Evolutionary conservation across 2,888 invertebrate species (phyloP), one percentile per base, ranked within the genome.

Genomic region (Drosophila glabriapex): DNA sequence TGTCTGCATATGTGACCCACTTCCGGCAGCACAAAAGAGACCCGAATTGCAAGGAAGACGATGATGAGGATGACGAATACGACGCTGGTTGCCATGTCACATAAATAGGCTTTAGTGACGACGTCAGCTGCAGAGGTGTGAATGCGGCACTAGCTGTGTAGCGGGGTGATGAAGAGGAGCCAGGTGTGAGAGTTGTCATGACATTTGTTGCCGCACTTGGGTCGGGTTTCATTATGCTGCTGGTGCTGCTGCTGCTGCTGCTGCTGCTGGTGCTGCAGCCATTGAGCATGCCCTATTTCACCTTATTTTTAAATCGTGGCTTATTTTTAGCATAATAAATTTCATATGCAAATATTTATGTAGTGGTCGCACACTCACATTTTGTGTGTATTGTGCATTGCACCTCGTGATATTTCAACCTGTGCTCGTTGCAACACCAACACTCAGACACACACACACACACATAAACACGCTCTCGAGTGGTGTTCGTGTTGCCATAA

Each of bases 311-410:
- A 90, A 91, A 92, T 93, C 92, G 91, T 92, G 87, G 92, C 92
- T 92, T 92, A 92, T 92, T 92, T 91, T 82, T 85, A 85, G 92
- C 90, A 90, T 91, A 91, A 92, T 92, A 93, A 91, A 92, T 93
- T 91, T 85, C 82, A 85, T 91, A 92, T 92, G 93, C 89, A 93
- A 92, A 92, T 92, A 86, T 91, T 91, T 89, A 82, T 85, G 83
- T 71, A 74, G 73, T 73, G 73, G 65, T 75, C 52, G 68, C 43
- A 25, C 60, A 33, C 52, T 16, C 46, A 25, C 60, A 29, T 53
- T 16, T 41, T 72, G 82, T 73, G 73, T 49, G 19, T 41, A 33
- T 53, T 50, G n/a, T 66, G 33, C 33, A 46, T 46, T 70, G 60
- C 61, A 53, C 29, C 67, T 75, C 61, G 73, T 66, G 74, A 72